These are phyloP conservation scores for Pavo muticus DNA, from an alignment of 2,113 vertebrate genomes.

Conservation along the genomic window DNA sequence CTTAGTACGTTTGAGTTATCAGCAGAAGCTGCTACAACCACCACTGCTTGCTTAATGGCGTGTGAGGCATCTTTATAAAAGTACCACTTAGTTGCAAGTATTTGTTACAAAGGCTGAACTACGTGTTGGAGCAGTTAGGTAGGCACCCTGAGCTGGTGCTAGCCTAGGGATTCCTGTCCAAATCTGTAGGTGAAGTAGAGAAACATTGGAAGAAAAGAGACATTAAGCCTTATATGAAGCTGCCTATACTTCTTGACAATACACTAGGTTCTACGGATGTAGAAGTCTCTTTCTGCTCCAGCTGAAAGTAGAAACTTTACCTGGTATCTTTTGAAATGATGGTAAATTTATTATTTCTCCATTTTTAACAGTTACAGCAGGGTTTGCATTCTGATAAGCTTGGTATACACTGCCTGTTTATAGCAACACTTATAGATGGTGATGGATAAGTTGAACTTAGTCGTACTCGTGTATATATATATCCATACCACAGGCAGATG, in stretches of 20 bases:
- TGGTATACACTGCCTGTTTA: not conserved
- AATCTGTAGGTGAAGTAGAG: not conserved
- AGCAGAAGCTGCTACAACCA: not conserved
- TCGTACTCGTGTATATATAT: too few species aligned
- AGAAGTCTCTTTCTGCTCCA: not conserved
- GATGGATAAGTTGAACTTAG: not conserved
- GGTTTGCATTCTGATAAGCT: not conserved
- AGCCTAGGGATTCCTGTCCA: not conserved
- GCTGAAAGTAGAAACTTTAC: not conserved
- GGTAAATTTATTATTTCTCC: not conserved
- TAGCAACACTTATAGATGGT: not conserved
- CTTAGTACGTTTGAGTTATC: not conserved
- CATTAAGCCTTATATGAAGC: not conserved
- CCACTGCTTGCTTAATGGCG: not conserved
- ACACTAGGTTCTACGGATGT: not conserved
- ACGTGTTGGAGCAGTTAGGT: not conserved
- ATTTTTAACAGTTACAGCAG: not conserved
- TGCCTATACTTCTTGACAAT: not conserved
- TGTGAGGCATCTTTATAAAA: not conserved
- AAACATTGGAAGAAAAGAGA: fast-evolving
- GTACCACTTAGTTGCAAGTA: not conserved
- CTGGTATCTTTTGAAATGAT: not conserved
- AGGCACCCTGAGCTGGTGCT: fast-evolving
- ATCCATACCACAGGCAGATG: fast-evolving
- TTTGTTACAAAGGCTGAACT: not conserved